Base-by-base conservation (phyloP, 2,888 invertebrate species). In the Aspidiotus destructor region DNA sequence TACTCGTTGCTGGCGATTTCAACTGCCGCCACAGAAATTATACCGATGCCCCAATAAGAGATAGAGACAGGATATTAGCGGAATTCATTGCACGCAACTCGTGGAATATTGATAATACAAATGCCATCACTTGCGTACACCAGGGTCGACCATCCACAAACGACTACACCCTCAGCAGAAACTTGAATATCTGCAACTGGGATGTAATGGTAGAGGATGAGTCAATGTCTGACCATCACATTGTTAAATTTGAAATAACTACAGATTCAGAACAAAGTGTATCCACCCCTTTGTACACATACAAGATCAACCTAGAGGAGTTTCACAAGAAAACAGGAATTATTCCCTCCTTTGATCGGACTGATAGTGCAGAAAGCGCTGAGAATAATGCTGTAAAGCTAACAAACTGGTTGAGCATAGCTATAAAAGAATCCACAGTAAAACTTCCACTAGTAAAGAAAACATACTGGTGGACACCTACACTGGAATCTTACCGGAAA, bases 371-470 rank as follows among this genome's bases (percentile, higher is more conserved):
- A 48, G n/a, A 48, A 6, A 6, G 6, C 3, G n/a, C 6, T 11
- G 2, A 48, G 3, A 1, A 48, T 2, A 48, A 48, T 2, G 48
- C 48, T 2, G 2, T 6, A n/a, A n/a, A 2, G 3, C 2, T 48
- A 2, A 48, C 6, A 3, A 6, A 48, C 1, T 48, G 48, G 48
- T 6, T 48, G 2, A 13, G 3, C 6, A 2, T 3, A 6, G n/a
- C 2, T 2, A 13, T 48, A 3, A 6, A 48, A 2, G 2, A n/a
- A 2, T 48, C 3, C 11, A 48, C 48, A 2, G 1, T 6, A 1
- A n/a, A 3, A 3, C 3, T 13, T 13, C 3, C 2, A 2, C 11
- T 2, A 6, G 6, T 3, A 6, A 1, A 2, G 6, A 1, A 13
- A 6, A 6, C 6, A 2, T 6, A 48, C 48, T 48, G 48, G 48